Conservation (phyloP, 2,797 vertebrate genomes). For the Sciurus carolinensis region DNA sequence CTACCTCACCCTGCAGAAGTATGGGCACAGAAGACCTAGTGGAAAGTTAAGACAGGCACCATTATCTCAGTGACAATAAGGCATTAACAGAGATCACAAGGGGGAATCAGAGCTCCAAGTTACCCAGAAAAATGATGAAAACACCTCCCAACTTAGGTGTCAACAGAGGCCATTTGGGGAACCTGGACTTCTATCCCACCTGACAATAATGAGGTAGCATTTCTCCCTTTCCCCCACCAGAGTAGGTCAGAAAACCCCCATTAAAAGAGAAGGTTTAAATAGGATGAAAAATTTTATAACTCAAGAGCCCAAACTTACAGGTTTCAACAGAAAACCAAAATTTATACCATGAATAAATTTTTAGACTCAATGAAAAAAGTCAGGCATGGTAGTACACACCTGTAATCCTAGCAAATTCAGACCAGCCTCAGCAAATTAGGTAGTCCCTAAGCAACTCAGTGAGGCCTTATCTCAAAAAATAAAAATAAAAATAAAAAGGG, state of each 20-base stretch:
- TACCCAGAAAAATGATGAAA: background rate
- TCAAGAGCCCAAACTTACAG: background rate
- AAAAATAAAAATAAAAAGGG: too few relatives aligned
- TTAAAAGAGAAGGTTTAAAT: conserved; percentile 32
- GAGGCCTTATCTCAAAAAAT: too few relatives aligned
- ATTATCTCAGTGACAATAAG: background rate
- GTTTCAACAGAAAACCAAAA: conserved; percentile 20
- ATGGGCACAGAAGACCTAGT: background rate
- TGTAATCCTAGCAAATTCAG: too few relatives aligned
- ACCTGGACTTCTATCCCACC: too few relatives aligned
- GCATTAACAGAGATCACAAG: background rate
- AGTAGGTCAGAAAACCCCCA: background rate
- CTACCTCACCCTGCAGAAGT: background rate
- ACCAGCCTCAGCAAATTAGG: too few relatives aligned
- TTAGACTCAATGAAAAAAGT: conserved; percentile 14
- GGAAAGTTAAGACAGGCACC: background rate
- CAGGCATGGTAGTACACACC: background rate
- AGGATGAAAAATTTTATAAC: background rate
- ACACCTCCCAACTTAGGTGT: background rate
- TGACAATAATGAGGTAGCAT: background rate
- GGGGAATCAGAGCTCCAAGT: background rate
- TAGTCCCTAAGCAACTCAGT: too few relatives aligned
- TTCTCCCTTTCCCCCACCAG: background rate
- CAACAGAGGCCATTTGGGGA: too few relatives aligned
- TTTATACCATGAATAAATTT: background rate